Conservation (phyloP, 2,888 invertebrate species). For the Morpho helenor region DNA sequence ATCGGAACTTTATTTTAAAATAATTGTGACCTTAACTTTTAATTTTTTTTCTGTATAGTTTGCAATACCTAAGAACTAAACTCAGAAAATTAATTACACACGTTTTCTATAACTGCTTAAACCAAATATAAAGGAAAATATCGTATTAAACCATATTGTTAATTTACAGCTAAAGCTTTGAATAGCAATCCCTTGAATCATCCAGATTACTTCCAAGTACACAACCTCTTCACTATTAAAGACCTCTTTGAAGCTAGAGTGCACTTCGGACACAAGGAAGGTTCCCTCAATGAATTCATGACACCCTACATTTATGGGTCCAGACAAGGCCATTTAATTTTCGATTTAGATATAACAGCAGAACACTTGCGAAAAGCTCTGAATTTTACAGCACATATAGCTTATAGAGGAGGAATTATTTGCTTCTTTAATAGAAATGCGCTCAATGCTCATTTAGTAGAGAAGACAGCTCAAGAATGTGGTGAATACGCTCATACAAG, state of each 20-base stretch:
- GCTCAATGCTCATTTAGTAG: conserved; percentile 87
- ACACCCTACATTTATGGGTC: conserved; percentile 94
- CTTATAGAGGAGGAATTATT: conserved; percentile 93
- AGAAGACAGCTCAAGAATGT: conserved; percentile 92
- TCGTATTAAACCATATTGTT: not conserved
- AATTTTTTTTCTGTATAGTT: no score
- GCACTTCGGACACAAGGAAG: conserved; percentile 96
- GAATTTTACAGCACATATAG: conserved; percentile 95
- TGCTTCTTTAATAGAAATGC: conserved; percentile 92
- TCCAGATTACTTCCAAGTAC: conserved; percentile 93
- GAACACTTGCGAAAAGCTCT: conserved; percentile 91
- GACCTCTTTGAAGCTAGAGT: conserved; percentile 95
- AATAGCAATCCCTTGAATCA: conserved; percentile 66
- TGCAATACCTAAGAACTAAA: no score
- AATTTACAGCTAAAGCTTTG: conserved; percentile 41
- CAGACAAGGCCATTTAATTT: conserved; percentile 91
- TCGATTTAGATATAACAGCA: conserved; percentile 96
- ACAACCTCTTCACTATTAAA: conserved; percentile 90
- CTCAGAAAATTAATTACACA: no score
- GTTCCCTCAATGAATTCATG: conserved; percentile 94
- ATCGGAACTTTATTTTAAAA: no score
- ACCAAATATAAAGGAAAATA: no score
- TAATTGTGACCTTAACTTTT: no score
- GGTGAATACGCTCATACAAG: conserved; percentile 96
- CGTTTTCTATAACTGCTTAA: no score